phyloP scores from a whole-genome alignment of 35 echinoderm and acorn worm species.

The Diadema setosum region DNA sequence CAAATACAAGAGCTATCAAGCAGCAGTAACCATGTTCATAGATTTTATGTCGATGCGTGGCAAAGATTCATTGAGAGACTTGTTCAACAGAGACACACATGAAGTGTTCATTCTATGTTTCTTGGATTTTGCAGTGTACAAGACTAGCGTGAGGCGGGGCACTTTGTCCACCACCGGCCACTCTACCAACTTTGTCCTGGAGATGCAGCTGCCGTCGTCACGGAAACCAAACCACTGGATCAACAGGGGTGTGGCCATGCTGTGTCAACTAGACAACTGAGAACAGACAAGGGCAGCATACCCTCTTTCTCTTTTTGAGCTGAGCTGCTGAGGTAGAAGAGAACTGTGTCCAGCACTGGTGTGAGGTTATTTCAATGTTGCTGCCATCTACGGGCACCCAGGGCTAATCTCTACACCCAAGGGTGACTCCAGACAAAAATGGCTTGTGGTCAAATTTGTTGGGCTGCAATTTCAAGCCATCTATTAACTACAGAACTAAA shows the following conservation, averaged over 20 bases:
- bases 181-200: slow-evolving; percentile 93
- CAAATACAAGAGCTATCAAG: neutral
- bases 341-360: too few relatives aligned
- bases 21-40: neutral
- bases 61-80: neutral
- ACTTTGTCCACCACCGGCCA: slow-evolving; percentile 92
- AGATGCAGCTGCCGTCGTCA: slow-evolving; percentile 80
- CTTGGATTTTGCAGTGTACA: slow-evolving; percentile 60
- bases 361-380: too few relatives aligned
- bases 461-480: too few relatives aligned
- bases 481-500: too few relatives aligned
- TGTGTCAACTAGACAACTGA: slow-evolving; percentile 85
- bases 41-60: neutral
- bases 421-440: too few relatives aligned
- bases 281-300: too few relatives aligned
- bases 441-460: too few relatives aligned
- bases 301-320: too few relatives aligned
- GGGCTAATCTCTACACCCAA: too few relatives aligned
- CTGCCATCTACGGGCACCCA: too few relatives aligned
- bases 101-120: neutral
- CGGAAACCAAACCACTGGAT: slow-evolving; percentile 83
- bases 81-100: neutral
- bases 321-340: too few relatives aligned
- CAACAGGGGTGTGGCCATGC: slow-evolving; percentile 86
- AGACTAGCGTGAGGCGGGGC: slow-evolving; percentile 90